Evolutionary conservation across 2,113 vertebrate species (phyloP), one percentile per base, ranked within the genome.

Genomic region (Triplophysa siluroides): DNA sequence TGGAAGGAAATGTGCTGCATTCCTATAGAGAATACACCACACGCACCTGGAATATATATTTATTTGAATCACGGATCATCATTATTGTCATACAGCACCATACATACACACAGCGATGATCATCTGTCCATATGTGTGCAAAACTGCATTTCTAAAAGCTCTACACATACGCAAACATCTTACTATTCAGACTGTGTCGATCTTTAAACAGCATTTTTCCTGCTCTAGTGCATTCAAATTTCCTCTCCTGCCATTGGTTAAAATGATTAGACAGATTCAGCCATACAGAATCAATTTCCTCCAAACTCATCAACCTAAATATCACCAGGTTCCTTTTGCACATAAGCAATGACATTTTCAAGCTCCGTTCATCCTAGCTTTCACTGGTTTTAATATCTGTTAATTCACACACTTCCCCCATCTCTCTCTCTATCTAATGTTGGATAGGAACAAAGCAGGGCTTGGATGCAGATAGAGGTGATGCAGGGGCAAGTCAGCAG

Each of bases 271-370:
- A 73, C 26, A 54, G n/a, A 64, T 79, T 24, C 13, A 33, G 58
- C 47, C n/a, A 0, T 19, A 24, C 62, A 41, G 33, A 61, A 26
- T 52, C n/a, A 8, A 75, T n/a, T 75, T 38, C 21, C 24, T 52
- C 45, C 43, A 67, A 67, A 60, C 69, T 60, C 61, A 75, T 80
- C 33, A 67, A 63, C 70, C 47, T 58, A 75, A 75, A 75, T 45
- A 67, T 58, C 33, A 61, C 50, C 33, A 45, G 70, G 45, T 9
- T 12, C 60, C 71, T 71, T 63, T 79, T 54, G 26, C 47, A 80
- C 69, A 41, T 29, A 21, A 29, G 14, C 56, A 75, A 68, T 76
- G 64, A 61, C 70, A 76, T 76, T 81, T 76, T 23, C 11, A 33
- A n/a, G 14, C 41, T 52, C 24, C 29, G 41, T 43, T 69, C 52